Base-by-base conservation (phyloP, 2,797 vertebrate genomes). In the Mus minutoides region DNA sequence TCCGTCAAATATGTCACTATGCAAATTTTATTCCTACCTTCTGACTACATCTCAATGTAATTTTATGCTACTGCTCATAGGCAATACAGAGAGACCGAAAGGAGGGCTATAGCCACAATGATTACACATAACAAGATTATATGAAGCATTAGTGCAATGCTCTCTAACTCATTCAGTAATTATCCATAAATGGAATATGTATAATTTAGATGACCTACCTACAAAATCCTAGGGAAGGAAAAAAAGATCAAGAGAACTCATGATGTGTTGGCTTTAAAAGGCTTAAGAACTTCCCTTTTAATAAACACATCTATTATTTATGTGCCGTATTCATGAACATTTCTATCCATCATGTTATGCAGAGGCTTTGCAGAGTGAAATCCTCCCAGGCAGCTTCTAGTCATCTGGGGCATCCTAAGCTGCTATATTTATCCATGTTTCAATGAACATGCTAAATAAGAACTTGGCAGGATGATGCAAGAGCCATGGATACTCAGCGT, bases 351-450 rank as follows among this genome's bases (percentile, higher is more conserved):
- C 94, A 82, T 90, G 79, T 85, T 96, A 94, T 96, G 79, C 88
- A 96, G 95, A 94, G 93, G 92, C 83, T 95, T 92, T 96, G 93
- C 95, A 69, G n/a, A 96, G 90, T 80, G 75, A 97, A 96, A 96
- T 96, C 95, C 88, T 98, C 62, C 94, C 94, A 96, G 96, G 96
- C 95, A 97, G 91, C 75, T 95, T 77, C 78, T 67, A 77, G 88
- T 97, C 96, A 96, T 92, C 95, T 94, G 94, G 93, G 94, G 87
- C 96, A 90, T 13, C 90, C 96, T 97, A 94, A 96, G 94, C 88
- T 94, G 86, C 88, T 95, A 69, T 95, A 92, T 95, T 97, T 97
- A 97, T 96, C 94, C 96, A 96, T 90, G 86, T 97, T 97, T 96
- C 58, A 1, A 34, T 76, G 83, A 94, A 96, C 93, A 94, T 5